Conservation (phyloP, 1,140 invertebrate species). For the Drosophila nigromelanica region DNA sequence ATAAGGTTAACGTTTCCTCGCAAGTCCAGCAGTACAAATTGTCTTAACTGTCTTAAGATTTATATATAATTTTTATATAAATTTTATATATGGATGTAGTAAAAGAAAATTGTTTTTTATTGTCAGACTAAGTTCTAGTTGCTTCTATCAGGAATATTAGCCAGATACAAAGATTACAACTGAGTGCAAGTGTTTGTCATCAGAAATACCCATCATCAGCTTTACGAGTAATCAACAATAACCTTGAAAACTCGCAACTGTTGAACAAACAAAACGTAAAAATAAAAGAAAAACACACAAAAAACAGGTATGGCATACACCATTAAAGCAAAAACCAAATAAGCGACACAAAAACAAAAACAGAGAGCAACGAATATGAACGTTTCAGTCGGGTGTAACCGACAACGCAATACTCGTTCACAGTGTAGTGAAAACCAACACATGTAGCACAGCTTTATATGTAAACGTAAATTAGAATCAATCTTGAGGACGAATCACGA, state of each 20-base stretch:
- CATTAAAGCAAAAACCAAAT: constrained; percentile 17
- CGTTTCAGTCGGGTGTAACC: too few relatives aligned
- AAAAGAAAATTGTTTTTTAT: too few relatives aligned
- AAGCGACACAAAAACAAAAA: constrained; percentile 22
- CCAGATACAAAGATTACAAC: neutral
- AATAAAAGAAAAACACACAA: neutral
- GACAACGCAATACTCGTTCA: too few relatives aligned
- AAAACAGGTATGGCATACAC: constrained; percentile 36
- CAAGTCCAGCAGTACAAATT: too few relatives aligned
- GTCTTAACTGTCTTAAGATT: too few relatives aligned
- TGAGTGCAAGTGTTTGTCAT: constrained; percentile 1
- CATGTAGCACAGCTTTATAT: too few relatives aligned
- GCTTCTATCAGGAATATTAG: neutral
- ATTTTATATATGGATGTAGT: neutral
- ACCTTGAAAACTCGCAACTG: constrained; percentile 35
- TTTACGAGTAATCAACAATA: neutral
- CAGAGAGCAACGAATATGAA: neutral
- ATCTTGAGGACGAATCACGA: too few relatives aligned
- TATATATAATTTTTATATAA: too few relatives aligned
- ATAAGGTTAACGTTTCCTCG: too few relatives aligned
- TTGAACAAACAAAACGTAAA: constrained; percentile 24
- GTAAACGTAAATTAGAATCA: too few relatives aligned
- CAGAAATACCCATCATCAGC: neutral
- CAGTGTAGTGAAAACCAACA: too few relatives aligned
- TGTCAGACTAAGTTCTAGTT: neutral